A percentile compares a stretch with the other conserved stretches of the same genome.
phyloP scores from a whole-genome alignment of 2,113 vertebrate species.

The Piprites chloris region DNA sequence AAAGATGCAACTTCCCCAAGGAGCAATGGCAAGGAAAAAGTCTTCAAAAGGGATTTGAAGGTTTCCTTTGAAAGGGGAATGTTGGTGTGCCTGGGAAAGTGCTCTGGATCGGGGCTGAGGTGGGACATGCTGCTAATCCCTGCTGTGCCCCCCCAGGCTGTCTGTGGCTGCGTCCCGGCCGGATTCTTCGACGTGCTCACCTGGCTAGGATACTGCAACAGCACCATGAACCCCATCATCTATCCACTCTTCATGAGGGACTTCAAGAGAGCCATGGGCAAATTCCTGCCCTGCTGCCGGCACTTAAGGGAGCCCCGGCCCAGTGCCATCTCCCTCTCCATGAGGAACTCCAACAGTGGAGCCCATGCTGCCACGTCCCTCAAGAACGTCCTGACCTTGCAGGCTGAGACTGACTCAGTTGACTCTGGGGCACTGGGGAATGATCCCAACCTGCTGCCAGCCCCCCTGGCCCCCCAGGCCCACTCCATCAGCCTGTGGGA shows the following conservation, averaged over 20 bases:
- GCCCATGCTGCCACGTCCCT: conserved; percentile 63
- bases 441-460: background rate
- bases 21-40: background rate
- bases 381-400: conserved; percentile 68
- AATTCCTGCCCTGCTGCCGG: conserved; percentile 84
- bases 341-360: conserved; percentile 87
- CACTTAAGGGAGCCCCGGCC: conserved; percentile 66
- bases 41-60: background rate
- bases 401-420: conserved; percentile 69
- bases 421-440: conserved; percentile 68
- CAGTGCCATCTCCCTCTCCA: conserved; percentile 84
- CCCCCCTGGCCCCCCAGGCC: background rate
- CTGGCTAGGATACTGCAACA: conserved; percentile 98
- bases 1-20: background rate
- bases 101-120: fast-evolving
- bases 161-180: conserved; percentile 84
- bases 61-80: background rate
- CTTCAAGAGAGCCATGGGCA: conserved; percentile 92
- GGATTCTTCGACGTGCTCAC: conserved; percentile 90
- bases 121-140: background rate
- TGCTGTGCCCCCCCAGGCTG: conserved; percentile 73
- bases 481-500: conserved; percentile 75
- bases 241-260: conserved; percentile 97
- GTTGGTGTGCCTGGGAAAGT: background rate
- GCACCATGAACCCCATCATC: conserved; percentile 98